phyloP scores from a whole-genome alignment of 2,797 vertebrate species.

The Halcyon chelicuti region DNA sequence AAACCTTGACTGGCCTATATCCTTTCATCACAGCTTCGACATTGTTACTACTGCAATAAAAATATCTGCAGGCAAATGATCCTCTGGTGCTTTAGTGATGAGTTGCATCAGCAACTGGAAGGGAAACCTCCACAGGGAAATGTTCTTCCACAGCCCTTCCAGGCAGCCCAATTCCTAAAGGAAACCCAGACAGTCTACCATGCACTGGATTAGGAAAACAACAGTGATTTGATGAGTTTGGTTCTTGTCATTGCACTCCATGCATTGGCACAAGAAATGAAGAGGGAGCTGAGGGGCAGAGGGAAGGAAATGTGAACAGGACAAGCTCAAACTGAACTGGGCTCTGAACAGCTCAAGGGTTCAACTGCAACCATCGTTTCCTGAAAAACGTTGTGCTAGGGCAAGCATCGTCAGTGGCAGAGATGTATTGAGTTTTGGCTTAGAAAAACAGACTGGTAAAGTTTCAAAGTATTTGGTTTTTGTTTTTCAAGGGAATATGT shows the following conservation, averaged over 20 bases:
- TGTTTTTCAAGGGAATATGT: background rate
- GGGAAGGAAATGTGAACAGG: background rate
- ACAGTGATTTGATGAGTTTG: background rate
- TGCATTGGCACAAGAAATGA: background rate
- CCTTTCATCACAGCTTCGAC: slow-evolving; percentile 19
- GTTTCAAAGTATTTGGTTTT: slow-evolving; percentile 1
- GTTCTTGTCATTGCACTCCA: background rate
- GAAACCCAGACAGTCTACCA: background rate
- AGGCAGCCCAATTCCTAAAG: background rate
- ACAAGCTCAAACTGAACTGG: background rate
- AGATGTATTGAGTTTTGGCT: background rate
- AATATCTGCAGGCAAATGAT: background rate
- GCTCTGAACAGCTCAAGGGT: background rate
- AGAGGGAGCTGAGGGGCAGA: background rate
- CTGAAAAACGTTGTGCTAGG: background rate
- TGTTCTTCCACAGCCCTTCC: background rate
- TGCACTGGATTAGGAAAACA: background rate
- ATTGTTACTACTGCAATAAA: slow-evolving; percentile 24
- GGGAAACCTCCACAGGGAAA: background rate
- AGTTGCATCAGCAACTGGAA: background rate
- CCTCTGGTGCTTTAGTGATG: background rate
- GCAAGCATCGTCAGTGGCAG: background rate
- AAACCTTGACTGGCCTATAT: slow-evolving; percentile 54
- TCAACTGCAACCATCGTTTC: background rate
- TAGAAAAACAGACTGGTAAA: background rate